Conservation (phyloP, 2,888 invertebrate genomes). For the Drosophila mayaguana region DNA sequence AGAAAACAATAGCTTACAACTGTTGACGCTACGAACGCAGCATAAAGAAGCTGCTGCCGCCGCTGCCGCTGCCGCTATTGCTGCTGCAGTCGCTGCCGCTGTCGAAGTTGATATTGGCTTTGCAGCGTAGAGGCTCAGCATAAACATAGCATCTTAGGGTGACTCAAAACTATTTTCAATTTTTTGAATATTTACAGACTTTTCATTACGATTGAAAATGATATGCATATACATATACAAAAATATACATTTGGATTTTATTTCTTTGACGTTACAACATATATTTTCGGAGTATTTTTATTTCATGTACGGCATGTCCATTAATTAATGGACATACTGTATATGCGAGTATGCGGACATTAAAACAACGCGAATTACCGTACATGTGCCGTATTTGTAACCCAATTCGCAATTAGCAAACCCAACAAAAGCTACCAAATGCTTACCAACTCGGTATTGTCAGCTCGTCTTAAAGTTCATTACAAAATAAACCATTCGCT, state of each 20-base stretch:
- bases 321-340: no score
- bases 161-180: constrained; percentile 14
- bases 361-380: background rate
- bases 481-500: constrained; percentile 30
- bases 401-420: constrained; percentile 34
- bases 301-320: background rate
- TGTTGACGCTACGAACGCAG: constrained; percentile 15
- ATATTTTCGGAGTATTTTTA: background rate
- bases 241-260: background rate
- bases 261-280: background rate
- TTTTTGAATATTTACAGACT: background rate
- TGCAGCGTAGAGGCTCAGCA: constrained; percentile 21
- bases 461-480: constrained; percentile 35
- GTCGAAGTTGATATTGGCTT: constrained; percentile 7
- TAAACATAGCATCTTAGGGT: constrained; percentile 60
- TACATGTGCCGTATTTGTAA: constrained; percentile 25
- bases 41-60: constrained; percentile 33
- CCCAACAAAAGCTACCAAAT: background rate
- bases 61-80: background rate
- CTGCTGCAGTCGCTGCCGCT: background rate
- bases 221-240: background rate
- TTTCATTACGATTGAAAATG: background rate
- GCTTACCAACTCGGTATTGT: constrained; percentile 13
- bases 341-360: background rate
- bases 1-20: constrained; percentile 44